Evolutionary conservation across 2,888 invertebrate genomes (phyloP).

Genomic region (Mythimna impura): DNA sequence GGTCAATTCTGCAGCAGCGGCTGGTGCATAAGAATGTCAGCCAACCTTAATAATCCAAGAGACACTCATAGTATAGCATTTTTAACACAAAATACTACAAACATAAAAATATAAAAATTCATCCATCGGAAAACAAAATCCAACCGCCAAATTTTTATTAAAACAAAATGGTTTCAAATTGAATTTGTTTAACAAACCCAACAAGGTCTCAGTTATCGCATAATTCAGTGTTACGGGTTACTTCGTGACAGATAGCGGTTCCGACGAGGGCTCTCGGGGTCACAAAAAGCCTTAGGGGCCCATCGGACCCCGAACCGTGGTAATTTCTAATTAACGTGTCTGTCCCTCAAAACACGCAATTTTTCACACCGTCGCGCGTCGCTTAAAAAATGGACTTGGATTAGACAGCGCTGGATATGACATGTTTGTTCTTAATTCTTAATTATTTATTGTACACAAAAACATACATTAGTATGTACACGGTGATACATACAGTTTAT

Average conservation of each 20-base stretch:
- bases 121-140: background rate
- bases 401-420: slow-evolving; percentile 4
- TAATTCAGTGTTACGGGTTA: slow-evolving; percentile 18
- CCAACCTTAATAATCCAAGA: no score
- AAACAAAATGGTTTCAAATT: slow-evolving; percentile 9
- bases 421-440: no score
- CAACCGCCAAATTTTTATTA: background rate
- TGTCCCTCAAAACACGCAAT: slow-evolving; percentile 50
- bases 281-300: slow-evolving; percentile 26
- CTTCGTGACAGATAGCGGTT: slow-evolving; percentile 30
- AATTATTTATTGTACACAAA: no score
- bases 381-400: slow-evolving; percentile 24
- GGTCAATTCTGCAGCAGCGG: no score
- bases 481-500: no score
- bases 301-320: slow-evolving; percentile 19
- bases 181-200: slow-evolving; percentile 12
- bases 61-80: no score
- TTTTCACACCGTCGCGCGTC: slow-evolving; percentile 50
- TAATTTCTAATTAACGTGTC: slow-evolving; percentile 65
- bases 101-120: no score
- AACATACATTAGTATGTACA: no score
- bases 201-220: slow-evolving; percentile 13
- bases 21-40: no score
- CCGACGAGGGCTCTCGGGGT: slow-evolving; percentile 34
- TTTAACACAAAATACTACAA: no score